Conservation (phyloP, 2,888 invertebrate species). For the Nemapogon koenigi region DNA sequence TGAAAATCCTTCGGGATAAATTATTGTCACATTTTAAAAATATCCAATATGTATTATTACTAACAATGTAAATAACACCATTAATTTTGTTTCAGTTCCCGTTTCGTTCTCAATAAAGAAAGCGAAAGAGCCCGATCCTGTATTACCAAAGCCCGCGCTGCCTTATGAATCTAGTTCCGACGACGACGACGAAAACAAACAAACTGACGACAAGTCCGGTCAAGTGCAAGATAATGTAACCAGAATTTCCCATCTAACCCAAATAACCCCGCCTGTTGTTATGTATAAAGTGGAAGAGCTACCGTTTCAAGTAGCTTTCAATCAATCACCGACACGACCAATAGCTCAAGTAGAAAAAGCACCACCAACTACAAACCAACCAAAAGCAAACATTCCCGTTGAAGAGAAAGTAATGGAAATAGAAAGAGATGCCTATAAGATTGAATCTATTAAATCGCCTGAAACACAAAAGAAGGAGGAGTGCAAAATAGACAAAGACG, state of each 20-base stretch:
- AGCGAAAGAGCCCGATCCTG: conserved; percentile 73
- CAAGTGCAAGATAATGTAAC: background rate
- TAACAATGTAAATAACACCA: no score
- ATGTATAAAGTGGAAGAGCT: conserved; percentile 44
- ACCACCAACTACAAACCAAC: background rate
- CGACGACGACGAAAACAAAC: conserved; percentile 44
- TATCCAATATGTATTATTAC: no score
- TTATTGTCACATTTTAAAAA: no score
- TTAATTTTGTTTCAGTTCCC: conserved; percentile 56
- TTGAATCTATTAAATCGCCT: conserved; percentile 16
- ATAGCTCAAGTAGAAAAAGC: no score
- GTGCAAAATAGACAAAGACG: conserved; percentile 22
- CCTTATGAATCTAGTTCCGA: conserved; percentile 80
- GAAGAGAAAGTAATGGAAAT: background rate
- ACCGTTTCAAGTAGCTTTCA: no score
- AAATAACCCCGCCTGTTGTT: conserved; percentile 31
- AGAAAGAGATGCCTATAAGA: conserved; percentile 11
- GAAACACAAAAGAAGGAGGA: conserved; percentile 15
- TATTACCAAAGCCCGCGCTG: conserved; percentile 74
- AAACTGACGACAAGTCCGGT: conserved; percentile 4
- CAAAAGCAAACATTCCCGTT: background rate
- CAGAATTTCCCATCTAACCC: conserved; percentile 14
- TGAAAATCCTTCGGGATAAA: no score
- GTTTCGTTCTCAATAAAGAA: conserved; percentile 89
- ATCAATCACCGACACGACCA: no score